Base-by-base conservation (phyloP, 2,888 invertebrate species). In the Electrophaes corylata region DNA sequence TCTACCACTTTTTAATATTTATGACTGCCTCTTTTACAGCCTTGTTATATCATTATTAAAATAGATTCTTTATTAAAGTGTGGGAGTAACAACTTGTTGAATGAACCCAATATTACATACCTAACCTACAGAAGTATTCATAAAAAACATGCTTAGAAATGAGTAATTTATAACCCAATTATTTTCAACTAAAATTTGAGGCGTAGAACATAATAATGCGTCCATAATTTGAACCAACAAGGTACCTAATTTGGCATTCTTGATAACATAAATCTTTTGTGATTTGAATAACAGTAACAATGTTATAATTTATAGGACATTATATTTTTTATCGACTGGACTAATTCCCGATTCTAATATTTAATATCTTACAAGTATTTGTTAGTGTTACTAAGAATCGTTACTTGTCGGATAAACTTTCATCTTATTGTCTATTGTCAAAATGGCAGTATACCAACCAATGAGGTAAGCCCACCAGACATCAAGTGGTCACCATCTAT, bases 151-250 rank as follows among this genome's bases (percentile, higher is more conserved):
- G 55, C 47, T 44, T 51, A 48, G 23, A 59, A 59, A 59, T 62
- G 54, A 69, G 58, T 70, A 63, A 75, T 80, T 78, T 79, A 79
- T 76, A 68, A 69, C 61, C 77, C 74, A 75, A 82, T 79, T 76
- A 79, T 76, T 73, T 69, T 58, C 68, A 71, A 64, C 73, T 75
- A 76, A 79, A 71, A 60, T 59, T 66, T 63, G 68, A 65, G 65
- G 60, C 65, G 59, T 67, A 66, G 69, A 66, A 69, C 71, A 73
- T 73, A 33, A 48, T 66, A 70, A 69, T 67, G 68, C 71, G 79
- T 76, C 76, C 78, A 77, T 83, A 78, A 80, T 54, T 67, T 63
- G 66, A 65, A 60, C 62, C 73, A 74, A 73, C 65, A 68, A 67
- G 62, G 64, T 73, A 51, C 69, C 69, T 73, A 66, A 71, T 74